phyloP scores from a whole-genome alignment of 2,888 invertebrate species.

The Cecidostiba fungosa region DNA sequence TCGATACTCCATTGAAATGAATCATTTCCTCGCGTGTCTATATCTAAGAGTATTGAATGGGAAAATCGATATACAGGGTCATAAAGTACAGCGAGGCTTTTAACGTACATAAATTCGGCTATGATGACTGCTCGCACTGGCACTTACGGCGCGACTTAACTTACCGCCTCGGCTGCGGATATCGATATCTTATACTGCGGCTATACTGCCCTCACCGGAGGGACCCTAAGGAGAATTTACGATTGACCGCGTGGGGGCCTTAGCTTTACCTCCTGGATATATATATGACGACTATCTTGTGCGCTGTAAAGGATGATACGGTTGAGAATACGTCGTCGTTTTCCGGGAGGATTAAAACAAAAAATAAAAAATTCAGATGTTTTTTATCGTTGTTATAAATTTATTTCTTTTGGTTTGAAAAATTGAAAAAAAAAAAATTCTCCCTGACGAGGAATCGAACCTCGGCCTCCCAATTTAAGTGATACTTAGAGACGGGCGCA shows the following conservation, averaged over 20 bases:
- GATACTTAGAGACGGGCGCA: background rate
- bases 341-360: background rate
- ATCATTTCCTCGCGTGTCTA: background rate
- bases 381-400: background rate
- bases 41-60: background rate
- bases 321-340: background rate
- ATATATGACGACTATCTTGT: background rate
- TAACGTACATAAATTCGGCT: constrained; percentile 21
- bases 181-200: constrained; percentile 42
- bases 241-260: constrained; percentile 25
- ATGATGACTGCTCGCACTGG: constrained; percentile 25
- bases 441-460: constrained; percentile 6
- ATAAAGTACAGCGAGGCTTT: background rate
- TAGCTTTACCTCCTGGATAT: background rate
- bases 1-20: no score
- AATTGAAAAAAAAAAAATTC: background rate
- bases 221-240: constrained; percentile 50
- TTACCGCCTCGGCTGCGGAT: constrained; percentile 17
- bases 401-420: no score
- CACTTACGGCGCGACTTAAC: background rate
- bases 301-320: background rate
- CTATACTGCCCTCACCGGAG: constrained; percentile 26
- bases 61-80: background rate
- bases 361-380: no score
- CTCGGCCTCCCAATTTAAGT: background rate